Percentiles rank a stretch among this genome's conserved stretches.
Evolutionary conservation across 2,888 invertebrate species (phyloP).

Genomic region (Anthophora plumipes): DNA sequence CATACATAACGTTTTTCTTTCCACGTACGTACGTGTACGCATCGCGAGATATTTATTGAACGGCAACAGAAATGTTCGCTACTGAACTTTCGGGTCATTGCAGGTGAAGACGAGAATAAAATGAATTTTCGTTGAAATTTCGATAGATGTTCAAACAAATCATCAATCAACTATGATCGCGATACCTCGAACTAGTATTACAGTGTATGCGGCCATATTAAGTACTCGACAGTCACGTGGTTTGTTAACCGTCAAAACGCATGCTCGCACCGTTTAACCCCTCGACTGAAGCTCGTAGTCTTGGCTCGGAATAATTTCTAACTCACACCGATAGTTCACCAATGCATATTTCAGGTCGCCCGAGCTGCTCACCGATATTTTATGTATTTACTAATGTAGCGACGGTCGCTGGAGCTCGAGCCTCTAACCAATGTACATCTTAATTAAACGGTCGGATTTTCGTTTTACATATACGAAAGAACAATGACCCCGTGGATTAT

Average conservation of each 20-base stretch:
- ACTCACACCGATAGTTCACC: no score
- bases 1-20: slow-evolving; percentile 16
- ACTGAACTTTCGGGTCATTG: slow-evolving; percentile 28
- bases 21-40: slow-evolving; percentile 32
- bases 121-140: slow-evolving; percentile 13
- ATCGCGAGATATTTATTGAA: slow-evolving; percentile 29
- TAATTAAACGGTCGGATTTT: no score
- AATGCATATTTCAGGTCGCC: no score
- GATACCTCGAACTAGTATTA: slow-evolving; percentile 59
- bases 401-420: no score
- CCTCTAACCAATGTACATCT: no score
- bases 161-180: slow-evolving; percentile 38
- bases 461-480: no score
- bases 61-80: slow-evolving; percentile 6
- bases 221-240: slow-evolving; percentile 64
- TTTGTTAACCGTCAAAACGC: slow-evolving; percentile 33
- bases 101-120: not conserved
- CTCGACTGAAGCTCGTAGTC: no score
- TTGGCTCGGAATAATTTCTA: no score
- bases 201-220: slow-evolving; percentile 70
- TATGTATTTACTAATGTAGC: no score
- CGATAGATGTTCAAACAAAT: slow-evolving; percentile 21
- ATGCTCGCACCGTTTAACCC: slow-evolving; percentile 47
- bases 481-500: no score
- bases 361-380: no score